Evolutionary conservation across 30 jellyfish, hydroid and myxozoan species (phyloP).

Genomic region (Hydractinia echinata): DNA sequence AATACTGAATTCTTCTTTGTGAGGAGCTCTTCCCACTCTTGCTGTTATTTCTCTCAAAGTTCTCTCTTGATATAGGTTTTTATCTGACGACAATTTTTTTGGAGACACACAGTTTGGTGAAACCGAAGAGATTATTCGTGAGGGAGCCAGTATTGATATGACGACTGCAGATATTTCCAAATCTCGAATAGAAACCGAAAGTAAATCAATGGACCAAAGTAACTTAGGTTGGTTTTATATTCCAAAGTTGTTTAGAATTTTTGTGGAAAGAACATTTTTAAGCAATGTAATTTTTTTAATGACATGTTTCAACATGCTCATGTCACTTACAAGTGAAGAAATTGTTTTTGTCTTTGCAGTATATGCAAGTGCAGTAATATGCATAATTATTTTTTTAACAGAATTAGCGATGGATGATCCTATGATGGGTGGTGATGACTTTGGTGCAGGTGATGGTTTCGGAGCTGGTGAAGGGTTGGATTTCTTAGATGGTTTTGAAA

Average conservation of each 20-base stretch:
- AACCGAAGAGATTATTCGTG: slow-evolving; percentile 67
- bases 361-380: background rate
- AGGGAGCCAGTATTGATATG: slow-evolving; percentile 25
- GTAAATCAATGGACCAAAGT: slow-evolving; percentile 2
- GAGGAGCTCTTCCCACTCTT: too few species aligned
- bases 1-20: too few species aligned
- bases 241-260: too few species aligned
- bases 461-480: slow-evolving; percentile 63
- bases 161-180: background rate
- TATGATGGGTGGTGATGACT: slow-evolving; percentile 74
- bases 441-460: slow-evolving; percentile 59
- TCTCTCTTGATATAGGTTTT: background rate
- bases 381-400: background rate
- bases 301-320: background rate
- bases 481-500: slow-evolving; percentile 81
- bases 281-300: too few species aligned
- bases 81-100: slow-evolving; percentile 72
- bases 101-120: slow-evolving; percentile 94
- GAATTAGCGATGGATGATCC: slow-evolving; percentile 76
- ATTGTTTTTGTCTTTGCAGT: background rate
- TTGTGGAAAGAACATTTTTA: too few species aligned
- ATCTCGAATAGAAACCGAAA: background rate
- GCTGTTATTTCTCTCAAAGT: too few species aligned
- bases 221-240: background rate
- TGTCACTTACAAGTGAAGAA: background rate